Base-by-base conservation (phyloP, 2,797 vertebrate species). In the Acanthurus tractus region DNA sequence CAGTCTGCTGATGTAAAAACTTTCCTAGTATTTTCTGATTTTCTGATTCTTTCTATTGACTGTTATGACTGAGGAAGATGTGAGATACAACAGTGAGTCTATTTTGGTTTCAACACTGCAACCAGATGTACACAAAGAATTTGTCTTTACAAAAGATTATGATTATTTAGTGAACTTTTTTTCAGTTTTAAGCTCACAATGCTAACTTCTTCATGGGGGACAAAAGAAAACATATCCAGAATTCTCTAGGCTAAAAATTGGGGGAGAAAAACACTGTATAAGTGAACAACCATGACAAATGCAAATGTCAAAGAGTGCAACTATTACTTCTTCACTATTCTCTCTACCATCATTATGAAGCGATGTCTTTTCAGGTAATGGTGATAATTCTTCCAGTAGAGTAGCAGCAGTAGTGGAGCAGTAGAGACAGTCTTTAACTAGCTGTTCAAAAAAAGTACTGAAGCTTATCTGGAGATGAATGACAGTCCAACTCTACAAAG, bases 41-140 rank as follows among this genome's bases (percentile, higher is more conserved):
- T 40, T 11, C 25, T 25, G 25, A 29, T 29, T 29, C 25, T 38
- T 48, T 49, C 53, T 62, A 50, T 81, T 76, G 38, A 85, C 17
- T 70, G 44, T 15, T 61, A 55, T 64, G 44, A 23, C 17, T 55
- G 44, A 74, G 25, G 71, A 62, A 50, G 3, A 5, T 17, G 22
- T 52, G 20, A 71, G 2, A 22, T 54, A 15, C 17, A 58, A 52
- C 23, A 61, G 20, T 40, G 40, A 23, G 13, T 5, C 12, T 4
- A 14, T 49, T 71, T 63, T 54, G 13, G 1, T 63, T 38, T 70
- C 7, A 52, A 14, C 48, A 40, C 38, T 13, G 4, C 42, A 44
- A 38, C 3, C 48, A n/a, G n/a, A 15, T 29, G 29, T 22, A 44
- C 12, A 59, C 55, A 9, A 3, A 38, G 14, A 22, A 58, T 11